phyloP scores from a whole-genome alignment of 2,113 vertebrate genomes.

The Euleptes europaea region DNA sequence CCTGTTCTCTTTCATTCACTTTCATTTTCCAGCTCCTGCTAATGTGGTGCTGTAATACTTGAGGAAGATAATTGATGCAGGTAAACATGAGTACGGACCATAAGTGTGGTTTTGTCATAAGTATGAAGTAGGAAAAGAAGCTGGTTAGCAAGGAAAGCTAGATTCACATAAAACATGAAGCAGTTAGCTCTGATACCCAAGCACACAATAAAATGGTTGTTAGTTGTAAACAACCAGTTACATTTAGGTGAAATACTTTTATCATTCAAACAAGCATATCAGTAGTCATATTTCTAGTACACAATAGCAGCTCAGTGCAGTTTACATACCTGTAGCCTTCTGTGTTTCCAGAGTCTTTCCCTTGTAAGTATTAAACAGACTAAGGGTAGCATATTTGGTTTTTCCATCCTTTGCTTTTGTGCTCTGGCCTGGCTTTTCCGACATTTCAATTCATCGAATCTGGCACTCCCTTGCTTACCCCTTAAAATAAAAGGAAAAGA shows the following conservation, averaged over 20 bases:
- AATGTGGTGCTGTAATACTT: background rate
- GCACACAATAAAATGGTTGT: background rate
- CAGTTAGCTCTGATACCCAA: background rate
- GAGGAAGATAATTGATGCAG: background rate
- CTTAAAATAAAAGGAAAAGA: conserved; percentile 75
- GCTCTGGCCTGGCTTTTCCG: conserved; percentile 99
- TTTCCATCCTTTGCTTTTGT: conserved; percentile 99
- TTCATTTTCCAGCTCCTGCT: background rate
- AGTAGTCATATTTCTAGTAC: background rate
- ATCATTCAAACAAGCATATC: background rate
- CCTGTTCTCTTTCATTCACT: background rate
- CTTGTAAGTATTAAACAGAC: conserved; percentile 99
- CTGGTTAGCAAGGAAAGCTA: background rate
- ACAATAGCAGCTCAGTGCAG: background rate
- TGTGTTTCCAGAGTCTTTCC: conserved; percentile 99
- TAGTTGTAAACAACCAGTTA: background rate
- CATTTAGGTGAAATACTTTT: background rate
- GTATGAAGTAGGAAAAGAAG: background rate
- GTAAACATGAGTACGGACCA: too few relatives aligned
- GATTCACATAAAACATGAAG: background rate
- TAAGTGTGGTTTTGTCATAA: background rate
- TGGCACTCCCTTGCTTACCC: conserved; percentile 85
- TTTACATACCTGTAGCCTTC: conserved; percentile 93
- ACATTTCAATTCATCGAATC: conserved; percentile 99
- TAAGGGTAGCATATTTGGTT: conserved; percentile 99